Conservation (phyloP, 2,888 invertebrate genomes). For the Drosophila subsilvestris region DNA sequence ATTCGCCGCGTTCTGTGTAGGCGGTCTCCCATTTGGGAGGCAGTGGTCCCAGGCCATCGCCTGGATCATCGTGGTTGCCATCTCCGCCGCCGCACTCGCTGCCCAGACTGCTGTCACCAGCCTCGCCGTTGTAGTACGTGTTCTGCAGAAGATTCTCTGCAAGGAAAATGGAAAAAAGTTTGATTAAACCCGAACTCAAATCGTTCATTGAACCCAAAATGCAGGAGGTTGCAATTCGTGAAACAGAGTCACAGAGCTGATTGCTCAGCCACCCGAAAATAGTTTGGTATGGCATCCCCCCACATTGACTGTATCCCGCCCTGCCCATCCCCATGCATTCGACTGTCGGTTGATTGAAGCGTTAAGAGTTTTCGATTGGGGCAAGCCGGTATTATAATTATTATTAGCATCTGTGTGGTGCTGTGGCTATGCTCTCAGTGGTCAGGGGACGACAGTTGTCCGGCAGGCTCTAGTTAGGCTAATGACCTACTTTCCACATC, state of each 20-base stretch:
- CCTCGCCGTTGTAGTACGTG: conserved; percentile 73
- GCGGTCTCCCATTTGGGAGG: conserved; percentile 99
- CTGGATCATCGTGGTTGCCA: conserved; percentile 85
- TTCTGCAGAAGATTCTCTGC: conserved; percentile 79
- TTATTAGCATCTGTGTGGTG: conserved; percentile 36
- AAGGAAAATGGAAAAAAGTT: conserved; percentile 12
- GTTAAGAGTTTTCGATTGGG: conserved; percentile 58
- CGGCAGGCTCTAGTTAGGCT: conserved; percentile 41
- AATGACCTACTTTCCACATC: conserved; percentile 62
- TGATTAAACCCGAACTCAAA: conserved; percentile 41
- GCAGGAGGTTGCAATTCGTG: conserved; percentile 25
- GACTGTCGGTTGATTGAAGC: conserved; percentile 60
- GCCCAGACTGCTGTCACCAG: conserved; percentile 70
- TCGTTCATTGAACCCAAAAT: conserved; percentile 52
- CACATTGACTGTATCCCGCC: not conserved
- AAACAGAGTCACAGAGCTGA: conserved; percentile 10
- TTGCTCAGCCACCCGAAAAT: conserved; percentile 69
- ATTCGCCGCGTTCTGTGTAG: conserved; percentile 97
- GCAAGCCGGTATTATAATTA: conserved; percentile 40
- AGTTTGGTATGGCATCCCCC: conserved; percentile 41
- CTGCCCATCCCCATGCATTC: conserved; percentile 5
- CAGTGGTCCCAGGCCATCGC: conserved; percentile 94
- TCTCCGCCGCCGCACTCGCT: conserved; percentile 68
- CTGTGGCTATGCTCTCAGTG: not conserved
- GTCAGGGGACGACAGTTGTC: conserved; percentile 10